Base-by-base conservation (phyloP, 2,797 vertebrate species). In the Strix occidentalis region DNA sequence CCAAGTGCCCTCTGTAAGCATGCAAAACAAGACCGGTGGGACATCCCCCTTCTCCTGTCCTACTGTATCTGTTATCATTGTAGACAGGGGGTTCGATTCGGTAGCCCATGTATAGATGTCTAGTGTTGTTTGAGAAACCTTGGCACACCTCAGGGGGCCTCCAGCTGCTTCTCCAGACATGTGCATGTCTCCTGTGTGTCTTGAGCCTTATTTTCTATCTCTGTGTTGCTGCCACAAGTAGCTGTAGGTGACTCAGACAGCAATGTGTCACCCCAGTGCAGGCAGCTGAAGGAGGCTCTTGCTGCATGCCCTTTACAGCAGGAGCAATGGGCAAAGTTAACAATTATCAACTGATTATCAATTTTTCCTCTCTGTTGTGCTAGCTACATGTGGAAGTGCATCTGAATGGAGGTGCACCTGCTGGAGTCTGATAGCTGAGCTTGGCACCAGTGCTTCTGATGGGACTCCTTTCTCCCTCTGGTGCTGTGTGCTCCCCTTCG, bases 291-390 rank as follows among this genome's bases (percentile, higher is more conserved):
- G 37, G 41, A 71, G 19, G 23, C 16, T 17, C 28, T 75, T 5
- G 19, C 61, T 69, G 31, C 18, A 10, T 0, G 0, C 8, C 50
- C 39, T 84, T 85, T 18, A 50, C 12, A 28, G 43, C 3, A 4
- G 20, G 17, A 65, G 10, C 39, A 68, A 29, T 4, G 9, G 39
- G 16, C 19, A 83, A 83, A 93, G 46, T 6, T 0, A 57, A 29
- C 10, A 11, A 9, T 37, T 56, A 21, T 28, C 28, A 16, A 54
- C 6, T 16, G 7, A 43, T 66, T 43, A 45, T 14, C 11, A 8
- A 2, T 72, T 83, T 48, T 43, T 29, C 13, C n/a, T 25, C 29
- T 54, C 23, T 37, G 11, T 26, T 28, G 13, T 72, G 13, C 21
- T 48, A 20, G 9, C 37, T 71, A 23, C 17, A 85, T n/a, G 46